Evolutionary conservation across 2,888 invertebrate genomes (phyloP).

Genomic region (Tortricodes alternella): DNA sequence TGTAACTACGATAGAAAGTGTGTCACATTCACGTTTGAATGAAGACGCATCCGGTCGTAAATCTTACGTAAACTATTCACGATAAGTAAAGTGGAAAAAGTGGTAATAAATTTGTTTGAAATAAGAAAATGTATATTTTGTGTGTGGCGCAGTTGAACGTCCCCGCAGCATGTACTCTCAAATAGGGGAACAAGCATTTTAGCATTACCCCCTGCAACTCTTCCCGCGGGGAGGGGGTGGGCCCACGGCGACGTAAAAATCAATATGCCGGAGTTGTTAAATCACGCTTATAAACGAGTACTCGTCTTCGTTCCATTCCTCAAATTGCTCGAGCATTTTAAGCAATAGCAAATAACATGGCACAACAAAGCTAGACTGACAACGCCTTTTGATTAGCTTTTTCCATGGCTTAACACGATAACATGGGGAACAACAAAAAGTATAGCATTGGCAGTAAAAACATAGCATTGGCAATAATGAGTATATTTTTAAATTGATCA

Average conservation of each 20-base stretch:
- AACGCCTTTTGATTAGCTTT: not conserved
- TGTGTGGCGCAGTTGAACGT: constrained; percentile 57
- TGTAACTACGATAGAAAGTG: constrained; percentile 67
- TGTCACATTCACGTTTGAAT: constrained; percentile 76
- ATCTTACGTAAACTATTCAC: constrained; percentile 69
- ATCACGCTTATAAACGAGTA: constrained; percentile 86
- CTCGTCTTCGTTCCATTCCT: constrained; percentile 83
- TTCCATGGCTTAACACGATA: not conserved
- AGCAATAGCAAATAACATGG: constrained; percentile 46
- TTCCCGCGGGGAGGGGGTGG: constrained; percentile 79
- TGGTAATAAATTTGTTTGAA: constrained; percentile 44
- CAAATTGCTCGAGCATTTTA: constrained; percentile 70
- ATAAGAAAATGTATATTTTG: constrained; percentile 53
- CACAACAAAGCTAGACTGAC: not conserved
- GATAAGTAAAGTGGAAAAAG: constrained; percentile 59
- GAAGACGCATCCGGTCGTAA: constrained; percentile 76
- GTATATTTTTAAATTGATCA: not conserved
- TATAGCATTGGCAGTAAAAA: not conserved
- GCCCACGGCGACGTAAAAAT: constrained; percentile 84
- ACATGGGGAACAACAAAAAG: not conserved
- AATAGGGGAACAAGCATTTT: constrained; percentile 84
- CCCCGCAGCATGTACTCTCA: constrained; percentile 82
- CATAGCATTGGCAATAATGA: not conserved
- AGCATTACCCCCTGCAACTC: constrained; percentile 84
- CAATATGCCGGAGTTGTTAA: constrained; percentile 89